phyloP scores from a whole-genome alignment of 2,888 invertebrate genomes.

The Chrysotoxum bicinctum region DNA sequence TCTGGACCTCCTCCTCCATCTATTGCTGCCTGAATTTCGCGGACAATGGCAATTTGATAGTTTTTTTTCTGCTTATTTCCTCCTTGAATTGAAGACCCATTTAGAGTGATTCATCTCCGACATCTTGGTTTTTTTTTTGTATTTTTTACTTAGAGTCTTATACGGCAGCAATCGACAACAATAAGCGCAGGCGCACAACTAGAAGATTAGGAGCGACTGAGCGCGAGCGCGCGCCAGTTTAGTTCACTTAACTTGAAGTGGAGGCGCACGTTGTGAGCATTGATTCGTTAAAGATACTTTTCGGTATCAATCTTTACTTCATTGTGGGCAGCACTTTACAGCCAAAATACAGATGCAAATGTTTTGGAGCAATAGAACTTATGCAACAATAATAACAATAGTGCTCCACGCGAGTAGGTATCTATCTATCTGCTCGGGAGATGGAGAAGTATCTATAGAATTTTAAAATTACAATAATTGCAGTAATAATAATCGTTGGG shows the following conservation, averaged over 20 bases:
- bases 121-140: slow-evolving; percentile 29
- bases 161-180: slow-evolving; percentile 38
- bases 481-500: slow-evolving; percentile 67
- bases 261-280: slow-evolving; percentile 70
- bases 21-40: slow-evolving; percentile 17
- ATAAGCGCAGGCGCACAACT: slow-evolving; percentile 37
- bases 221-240: slow-evolving; percentile 49
- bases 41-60: slow-evolving; percentile 63
- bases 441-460: slow-evolving; percentile 57
- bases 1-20: slow-evolving; percentile 54
- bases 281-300: slow-evolving; percentile 66
- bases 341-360: slow-evolving; percentile 67
- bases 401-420: slow-evolving; percentile 27
- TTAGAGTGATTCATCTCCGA: slow-evolving; percentile 69
- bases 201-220: slow-evolving; percentile 48
- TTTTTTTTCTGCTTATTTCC: slow-evolving; percentile 36
- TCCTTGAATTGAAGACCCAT: slow-evolving; percentile 69
- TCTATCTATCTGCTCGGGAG: background rate
- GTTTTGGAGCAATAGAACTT: slow-evolving; percentile 68
- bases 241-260: slow-evolving; percentile 57
- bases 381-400: slow-evolving; percentile 71
- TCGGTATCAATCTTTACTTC: slow-evolving; percentile 63
- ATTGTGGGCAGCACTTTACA: slow-evolving; percentile 70
- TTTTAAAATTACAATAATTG: slow-evolving; percentile 72
- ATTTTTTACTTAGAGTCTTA: background rate